phyloP scores from a whole-genome alignment of 1,140 invertebrate genomes.

The Penaeus indicus region DNA sequence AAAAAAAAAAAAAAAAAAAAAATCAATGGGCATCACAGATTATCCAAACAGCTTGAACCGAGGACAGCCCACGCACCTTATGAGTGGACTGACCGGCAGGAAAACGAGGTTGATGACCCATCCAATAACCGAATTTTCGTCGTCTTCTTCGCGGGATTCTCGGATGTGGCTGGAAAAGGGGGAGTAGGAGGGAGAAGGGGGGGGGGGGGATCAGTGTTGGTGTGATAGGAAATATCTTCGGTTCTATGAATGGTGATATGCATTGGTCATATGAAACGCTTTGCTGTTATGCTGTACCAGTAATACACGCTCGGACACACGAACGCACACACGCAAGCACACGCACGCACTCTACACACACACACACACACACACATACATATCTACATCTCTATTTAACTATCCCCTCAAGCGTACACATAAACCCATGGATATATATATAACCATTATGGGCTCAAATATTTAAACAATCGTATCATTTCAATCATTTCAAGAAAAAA shows the following conservation, averaged over 20 bases:
- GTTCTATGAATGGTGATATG: too few species aligned
- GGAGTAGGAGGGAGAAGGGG: neutral
- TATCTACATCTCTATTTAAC: too few species aligned
- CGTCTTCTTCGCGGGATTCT: slow-evolving; percentile 31
- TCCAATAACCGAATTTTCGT: neutral
- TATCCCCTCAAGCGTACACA: too few species aligned
- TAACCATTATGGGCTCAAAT: neutral
- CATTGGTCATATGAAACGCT: too few species aligned
- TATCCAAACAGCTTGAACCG: too few species aligned
- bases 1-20: too few species aligned
- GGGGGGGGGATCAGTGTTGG: neutral
- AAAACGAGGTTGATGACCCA: slow-evolving; percentile 26
- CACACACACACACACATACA: too few species aligned
- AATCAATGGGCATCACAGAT: neutral
- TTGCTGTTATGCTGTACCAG: too few species aligned
- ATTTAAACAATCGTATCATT: neutral
- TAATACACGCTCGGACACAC: too few species aligned
- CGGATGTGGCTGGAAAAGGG: slow-evolving; percentile 26
- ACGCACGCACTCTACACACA: too few species aligned
- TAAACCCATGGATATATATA: neutral
- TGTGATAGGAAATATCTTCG: too few species aligned
- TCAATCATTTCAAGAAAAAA: neutral
- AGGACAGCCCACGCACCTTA: slow-evolving; percentile 1
- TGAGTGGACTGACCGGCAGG: slow-evolving; percentile 45
- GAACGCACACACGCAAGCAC: too few species aligned